A percentile compares a stretch with the other conserved stretches of the same genome.
Conservation (phyloP, 2,797 vertebrate genomes). For the Tangara arthus region DNA sequence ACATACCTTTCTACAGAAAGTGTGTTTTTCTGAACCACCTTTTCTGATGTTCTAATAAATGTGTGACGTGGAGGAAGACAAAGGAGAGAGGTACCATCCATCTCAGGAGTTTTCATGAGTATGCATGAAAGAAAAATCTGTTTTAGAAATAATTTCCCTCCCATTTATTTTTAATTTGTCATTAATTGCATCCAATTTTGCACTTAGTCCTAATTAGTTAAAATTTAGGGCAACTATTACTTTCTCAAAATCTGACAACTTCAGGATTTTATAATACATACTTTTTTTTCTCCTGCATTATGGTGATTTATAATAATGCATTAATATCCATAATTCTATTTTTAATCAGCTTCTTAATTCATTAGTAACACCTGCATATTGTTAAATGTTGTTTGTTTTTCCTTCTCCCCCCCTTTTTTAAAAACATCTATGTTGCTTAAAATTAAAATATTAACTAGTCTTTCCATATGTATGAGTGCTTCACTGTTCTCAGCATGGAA, state of each 20-base stretch:
- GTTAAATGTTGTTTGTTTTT: background rate
- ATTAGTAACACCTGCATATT: constrained; percentile 50
- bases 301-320: constrained; percentile 38
- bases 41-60: background rate
- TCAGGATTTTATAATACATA: background rate
- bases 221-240: constrained; percentile 13
- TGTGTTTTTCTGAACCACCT: background rate
- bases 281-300: constrained; percentile 19
- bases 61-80: background rate
- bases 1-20: background rate
- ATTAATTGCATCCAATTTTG: constrained; percentile 2
- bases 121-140: background rate
- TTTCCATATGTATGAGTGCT: constrained; percentile 10
- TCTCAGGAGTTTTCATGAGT: background rate
- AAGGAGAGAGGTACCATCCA: background rate
- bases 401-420: rapidly evolving
- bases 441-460: constrained; percentile 24
- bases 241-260: constrained; percentile 18
- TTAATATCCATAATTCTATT: constrained; percentile 41
- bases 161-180: constrained; percentile 16
- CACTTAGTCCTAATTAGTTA: constrained; percentile 25
- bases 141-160: background rate
- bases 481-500: background rate
- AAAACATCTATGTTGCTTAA: constrained; percentile 23
- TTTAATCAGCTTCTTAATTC: constrained; percentile 40